A percentile compares a stretch with the other conserved stretches of the same genome.
phyloP scores from a whole-genome alignment of 2,113 vertebrate species.

The Aviceda subcristata region DNA sequence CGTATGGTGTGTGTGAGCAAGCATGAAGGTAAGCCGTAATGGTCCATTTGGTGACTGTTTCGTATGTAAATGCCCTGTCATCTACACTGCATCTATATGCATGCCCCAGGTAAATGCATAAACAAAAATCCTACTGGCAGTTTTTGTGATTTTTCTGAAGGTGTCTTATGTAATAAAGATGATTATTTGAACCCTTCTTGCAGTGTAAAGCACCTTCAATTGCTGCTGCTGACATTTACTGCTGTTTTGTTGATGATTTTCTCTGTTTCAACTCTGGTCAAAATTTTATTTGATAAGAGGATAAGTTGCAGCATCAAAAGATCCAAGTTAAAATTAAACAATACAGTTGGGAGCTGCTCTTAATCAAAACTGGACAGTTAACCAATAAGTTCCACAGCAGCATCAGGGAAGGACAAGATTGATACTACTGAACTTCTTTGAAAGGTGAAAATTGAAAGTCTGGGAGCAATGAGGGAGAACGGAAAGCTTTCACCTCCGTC shows the following conservation, averaged over 20 bases:
- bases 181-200: neutral
- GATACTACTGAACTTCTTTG: neutral
- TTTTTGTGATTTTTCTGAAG: neutral
- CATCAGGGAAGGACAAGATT: neutral
- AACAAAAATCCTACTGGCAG: neutral
- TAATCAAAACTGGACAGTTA: neutral
- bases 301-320: neutral
- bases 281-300: neutral
- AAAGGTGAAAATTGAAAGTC: neutral
- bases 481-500: neutral
- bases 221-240: neutral
- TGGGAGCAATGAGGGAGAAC: neutral
- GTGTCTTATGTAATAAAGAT: neutral
- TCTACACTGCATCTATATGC: neutral
- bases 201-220: neutral
- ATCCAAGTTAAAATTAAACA: neutral
- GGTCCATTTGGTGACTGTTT: neutral
- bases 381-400: neutral
- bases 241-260: neutral
- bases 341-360: neutral
- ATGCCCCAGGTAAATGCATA: neutral
- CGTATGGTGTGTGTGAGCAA: rapidly evolving
- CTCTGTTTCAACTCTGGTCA: neutral
- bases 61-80: neutral
- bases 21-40: neutral